A percentile compares a stretch with the other conserved stretches of the same genome.
phyloP scores from a whole-genome alignment of 1,140 invertebrate species.

The Megalopta genalis region DNA sequence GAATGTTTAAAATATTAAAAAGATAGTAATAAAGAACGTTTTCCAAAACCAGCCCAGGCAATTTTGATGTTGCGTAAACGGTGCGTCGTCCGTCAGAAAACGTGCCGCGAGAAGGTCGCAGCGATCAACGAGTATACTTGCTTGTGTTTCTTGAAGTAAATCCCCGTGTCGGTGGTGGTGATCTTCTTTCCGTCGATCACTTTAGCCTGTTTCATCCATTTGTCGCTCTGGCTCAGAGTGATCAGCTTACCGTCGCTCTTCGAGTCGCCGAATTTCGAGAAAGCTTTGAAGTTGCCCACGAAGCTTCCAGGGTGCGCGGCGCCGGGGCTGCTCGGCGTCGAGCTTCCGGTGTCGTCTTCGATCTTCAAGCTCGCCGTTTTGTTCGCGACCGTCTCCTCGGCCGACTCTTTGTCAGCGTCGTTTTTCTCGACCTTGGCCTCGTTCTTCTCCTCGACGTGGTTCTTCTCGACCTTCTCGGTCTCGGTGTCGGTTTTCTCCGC shows the following conservation, averaged over 20 bases:
- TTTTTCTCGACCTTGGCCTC: slow-evolving; percentile 36
- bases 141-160: slow-evolving; percentile 94
- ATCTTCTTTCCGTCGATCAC: slow-evolving; percentile 95
- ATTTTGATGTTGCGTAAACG: no score
- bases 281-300: slow-evolving; percentile 82
- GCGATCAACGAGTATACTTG: slow-evolving; percentile 70
- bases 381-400: slow-evolving; percentile 53
- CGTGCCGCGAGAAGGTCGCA: no score
- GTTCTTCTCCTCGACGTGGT: slow-evolving; percentile 35
- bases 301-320: slow-evolving; percentile 59
- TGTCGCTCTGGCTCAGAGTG: slow-evolving; percentile 93
- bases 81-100: no score
- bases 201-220: slow-evolving; percentile 97
- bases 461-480: slow-evolving; percentile 3
- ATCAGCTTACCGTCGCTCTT: slow-evolving; percentile 93
- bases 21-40: no score
- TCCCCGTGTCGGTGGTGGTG: slow-evolving; percentile 93
- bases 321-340: slow-evolving; percentile 59
- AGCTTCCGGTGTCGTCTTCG: slow-evolving; percentile 57
- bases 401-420: slow-evolving; percentile 28
- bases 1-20: no score
- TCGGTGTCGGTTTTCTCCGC: slow-evolving; percentile 52
- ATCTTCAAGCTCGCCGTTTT: slow-evolving; percentile 71
- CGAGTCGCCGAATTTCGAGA: slow-evolving; percentile 93
- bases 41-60: no score